Conservation (phyloP, 2,113 vertebrate genomes). For the Halichoerus grypus region DNA sequence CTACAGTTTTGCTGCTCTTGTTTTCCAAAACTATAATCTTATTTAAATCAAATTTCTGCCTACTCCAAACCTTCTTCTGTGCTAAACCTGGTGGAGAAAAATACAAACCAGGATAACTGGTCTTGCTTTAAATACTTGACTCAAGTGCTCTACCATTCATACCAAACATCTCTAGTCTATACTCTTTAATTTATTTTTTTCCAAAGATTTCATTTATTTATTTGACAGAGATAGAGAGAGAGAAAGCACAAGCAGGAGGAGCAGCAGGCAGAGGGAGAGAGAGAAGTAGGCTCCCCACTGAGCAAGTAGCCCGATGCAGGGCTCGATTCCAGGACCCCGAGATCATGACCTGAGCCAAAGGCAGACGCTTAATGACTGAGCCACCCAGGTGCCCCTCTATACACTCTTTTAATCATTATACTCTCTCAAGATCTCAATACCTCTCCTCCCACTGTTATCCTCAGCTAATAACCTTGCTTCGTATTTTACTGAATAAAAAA, state of each 20-base stretch:
- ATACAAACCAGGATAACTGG: background rate
- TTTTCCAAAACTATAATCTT: background rate
- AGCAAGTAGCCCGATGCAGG: no score
- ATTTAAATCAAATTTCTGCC: conserved; percentile 8
- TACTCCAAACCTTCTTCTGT: background rate
- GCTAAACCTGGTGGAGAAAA: background rate
- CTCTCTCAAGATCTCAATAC: background rate
- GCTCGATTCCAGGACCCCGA: no score
- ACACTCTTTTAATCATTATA: background rate
- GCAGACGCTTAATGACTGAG: no score
- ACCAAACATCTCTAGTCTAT: background rate
- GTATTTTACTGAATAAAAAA: background rate
- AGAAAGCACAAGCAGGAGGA: no score
- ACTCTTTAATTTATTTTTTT: background rate
- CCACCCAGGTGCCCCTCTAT: background rate
- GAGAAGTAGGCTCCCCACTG: no score
- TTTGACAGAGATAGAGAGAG: no score
- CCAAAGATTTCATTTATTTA: no score
- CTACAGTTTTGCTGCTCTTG: background rate
- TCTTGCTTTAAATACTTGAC: background rate
- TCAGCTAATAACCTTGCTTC: background rate
- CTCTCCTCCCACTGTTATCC: background rate
- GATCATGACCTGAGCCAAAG: no score
- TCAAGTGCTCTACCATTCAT: background rate
- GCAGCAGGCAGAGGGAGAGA: no score